Percentiles rank a stretch among this genome's conserved stretches.
These are phyloP conservation scores for Phrynocephalus guinanensis DNA, from an alignment of 2,797 vertebrate species.

Conservation along the genomic window DNA sequence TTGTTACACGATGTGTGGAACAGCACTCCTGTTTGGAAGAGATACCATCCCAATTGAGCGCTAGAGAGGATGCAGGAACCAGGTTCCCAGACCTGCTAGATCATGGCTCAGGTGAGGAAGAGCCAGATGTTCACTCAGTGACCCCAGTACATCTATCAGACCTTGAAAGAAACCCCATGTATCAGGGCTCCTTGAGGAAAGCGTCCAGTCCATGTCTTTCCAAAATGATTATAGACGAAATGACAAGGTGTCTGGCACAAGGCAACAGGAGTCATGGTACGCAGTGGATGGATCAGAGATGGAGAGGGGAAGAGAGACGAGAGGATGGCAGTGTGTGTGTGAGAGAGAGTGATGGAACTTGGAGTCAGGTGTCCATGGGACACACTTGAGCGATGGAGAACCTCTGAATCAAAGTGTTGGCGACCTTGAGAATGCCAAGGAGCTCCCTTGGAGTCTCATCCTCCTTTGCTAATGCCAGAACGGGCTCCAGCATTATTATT, in stretches of 20 bases:
- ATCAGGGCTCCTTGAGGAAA: too few species aligned
- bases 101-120: neutral
- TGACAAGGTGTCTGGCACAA: too few species aligned
- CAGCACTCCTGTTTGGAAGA: neutral
- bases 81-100: neutral
- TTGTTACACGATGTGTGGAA: neutral
- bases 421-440: slow-evolving; percentile 20
- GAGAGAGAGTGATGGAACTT: neutral
- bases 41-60: neutral
- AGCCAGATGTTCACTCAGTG: neutral
- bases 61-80: neutral
- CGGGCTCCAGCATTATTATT: slow-evolving; percentile 19
- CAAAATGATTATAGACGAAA: neutral
- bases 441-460: neutral
- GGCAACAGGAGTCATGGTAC: neutral
- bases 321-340: neutral
- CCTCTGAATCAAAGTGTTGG: neutral
- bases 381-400: neutral
- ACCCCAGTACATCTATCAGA: neutral
- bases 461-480: slow-evolving; percentile 11
- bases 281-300: neutral
- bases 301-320: neutral
- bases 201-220: neutral
- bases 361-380: neutral
- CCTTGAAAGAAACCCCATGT: neutral